A percentile compares a stretch with the other conserved stretches of the same genome.
Evolutionary conservation across 2,888 invertebrate genomes (phyloP).

Genomic region (Campaea margaritaria): DNA sequence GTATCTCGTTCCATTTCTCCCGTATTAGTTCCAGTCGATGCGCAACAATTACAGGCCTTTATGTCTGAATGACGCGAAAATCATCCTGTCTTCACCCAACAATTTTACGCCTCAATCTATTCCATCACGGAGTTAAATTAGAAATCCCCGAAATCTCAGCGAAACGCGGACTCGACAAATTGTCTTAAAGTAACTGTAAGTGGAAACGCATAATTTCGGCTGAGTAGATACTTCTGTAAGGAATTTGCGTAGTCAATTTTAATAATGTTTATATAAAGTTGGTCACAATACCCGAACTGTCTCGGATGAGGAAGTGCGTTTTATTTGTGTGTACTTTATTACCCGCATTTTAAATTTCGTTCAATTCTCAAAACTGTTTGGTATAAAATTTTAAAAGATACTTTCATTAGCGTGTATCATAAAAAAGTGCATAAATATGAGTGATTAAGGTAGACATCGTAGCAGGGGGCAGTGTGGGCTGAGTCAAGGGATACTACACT

Average conservation of each 20-base stretch:
- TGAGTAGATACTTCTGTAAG: constrained; percentile 24
- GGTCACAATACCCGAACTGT: constrained; percentile 16
- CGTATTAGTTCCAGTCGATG: constrained; percentile 84
- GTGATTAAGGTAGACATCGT: constrained; percentile 76
- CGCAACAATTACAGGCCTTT: constrained; percentile 83
- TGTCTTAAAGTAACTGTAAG: constrained; percentile 36
- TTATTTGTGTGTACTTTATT: constrained; percentile 44
- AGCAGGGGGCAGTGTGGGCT: constrained; percentile 63
- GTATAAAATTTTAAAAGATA: constrained; percentile 57
- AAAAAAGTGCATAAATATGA: constrained; percentile 77
- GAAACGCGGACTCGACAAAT: constrained; percentile 50
- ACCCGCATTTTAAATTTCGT: constrained; percentile 40
- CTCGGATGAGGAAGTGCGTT: constrained; percentile 24
- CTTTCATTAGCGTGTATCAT: constrained; percentile 69
- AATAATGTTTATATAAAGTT: constrained; percentile 24
- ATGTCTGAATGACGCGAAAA: constrained; percentile 83
- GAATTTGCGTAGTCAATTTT: constrained; percentile 21
- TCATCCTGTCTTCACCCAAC: constrained; percentile 74
- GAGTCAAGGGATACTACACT: constrained; percentile 65
- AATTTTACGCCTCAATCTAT: constrained; percentile 79
- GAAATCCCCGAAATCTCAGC: constrained; percentile 59
- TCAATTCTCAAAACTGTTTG: constrained; percentile 31
- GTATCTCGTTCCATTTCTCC: constrained; percentile 82
- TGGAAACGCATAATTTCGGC: constrained; percentile 32
- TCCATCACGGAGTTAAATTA: constrained; percentile 71